phyloP scores from a whole-genome alignment of 1,140 invertebrate species.

The Drosophila truncata region DNA sequence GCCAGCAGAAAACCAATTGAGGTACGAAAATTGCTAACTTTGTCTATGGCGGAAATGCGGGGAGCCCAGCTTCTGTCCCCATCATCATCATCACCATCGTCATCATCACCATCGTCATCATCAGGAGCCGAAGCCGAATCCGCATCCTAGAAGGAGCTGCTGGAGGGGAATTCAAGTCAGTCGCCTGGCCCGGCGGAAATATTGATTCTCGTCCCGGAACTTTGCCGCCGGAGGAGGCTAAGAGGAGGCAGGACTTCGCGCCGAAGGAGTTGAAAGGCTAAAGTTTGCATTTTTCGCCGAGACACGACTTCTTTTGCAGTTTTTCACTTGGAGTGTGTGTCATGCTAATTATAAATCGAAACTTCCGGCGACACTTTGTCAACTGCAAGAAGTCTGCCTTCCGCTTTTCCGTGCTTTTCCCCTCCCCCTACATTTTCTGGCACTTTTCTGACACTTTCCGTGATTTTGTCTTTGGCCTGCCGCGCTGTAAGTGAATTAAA shows the following conservation, averaged over 20 bases:
- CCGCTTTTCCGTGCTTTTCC: not conserved
- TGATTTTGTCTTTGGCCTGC: constrained; percentile 40
- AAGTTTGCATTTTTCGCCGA: constrained; percentile 76
- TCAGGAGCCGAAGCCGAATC: not conserved
- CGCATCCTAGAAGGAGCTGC: not conserved
- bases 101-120: not conserved
- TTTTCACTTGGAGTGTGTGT: constrained; percentile 79
- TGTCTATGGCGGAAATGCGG: constrained; percentile 54
- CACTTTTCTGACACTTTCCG: constrained; percentile 70
- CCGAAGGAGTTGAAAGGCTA: constrained; percentile 36
- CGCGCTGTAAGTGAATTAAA: constrained; percentile 69
- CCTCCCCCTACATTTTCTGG: constrained; percentile 27
- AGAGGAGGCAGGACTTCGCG: not conserved
- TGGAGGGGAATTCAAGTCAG: constrained; percentile 12
- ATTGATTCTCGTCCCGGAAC: constrained; percentile 71
- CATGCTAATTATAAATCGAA: constrained; percentile 84
- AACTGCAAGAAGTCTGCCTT: constrained; percentile 57
- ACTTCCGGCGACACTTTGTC: constrained; percentile 81
- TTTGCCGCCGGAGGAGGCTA: not conserved
- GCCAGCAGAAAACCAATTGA: constrained; percentile 69
- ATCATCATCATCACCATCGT: constrained; percentile 11
- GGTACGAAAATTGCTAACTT: constrained; percentile 78
- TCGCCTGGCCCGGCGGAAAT: constrained; percentile 64
- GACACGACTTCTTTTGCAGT: constrained; percentile 69
- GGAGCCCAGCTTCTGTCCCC: constrained; percentile 24